Base-by-base conservation (phyloP, 2,113 vertebrate genomes). In the Labeo rohita region DNA sequence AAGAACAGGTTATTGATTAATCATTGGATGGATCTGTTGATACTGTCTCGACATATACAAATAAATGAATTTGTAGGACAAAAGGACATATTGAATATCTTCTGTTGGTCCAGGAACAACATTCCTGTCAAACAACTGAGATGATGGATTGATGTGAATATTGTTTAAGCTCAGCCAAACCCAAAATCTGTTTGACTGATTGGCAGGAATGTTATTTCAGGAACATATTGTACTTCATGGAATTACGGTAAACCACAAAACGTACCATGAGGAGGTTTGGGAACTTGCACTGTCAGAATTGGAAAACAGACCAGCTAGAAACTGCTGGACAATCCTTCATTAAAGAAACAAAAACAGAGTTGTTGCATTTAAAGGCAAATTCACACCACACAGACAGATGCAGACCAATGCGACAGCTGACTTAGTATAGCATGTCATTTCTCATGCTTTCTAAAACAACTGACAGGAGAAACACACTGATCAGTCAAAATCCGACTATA, bases 271-370 rank as follows among this genome's bases (percentile, higher is more conserved):
- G 59, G 97, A 95, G 7, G 96, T 95, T 2, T 95, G 90, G 0
- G 96, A 94, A 80, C 94, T 93, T 0, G 95, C 93, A 78, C 95
- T 91, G 4, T 95, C 93, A 0, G 95, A 95, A 92, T 94, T 97
- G 73, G 95, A 92, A 75, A 98, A 97, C 80, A 98, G 95, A 61
- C 95, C 96, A 0, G 96, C 95, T 87, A 99, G 96, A 90, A 98
- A 96, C 93, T 98, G 96, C 85, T 98, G 97, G 45, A 97, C 95
- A 66, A 98, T 97, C 68, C 97, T 98, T 90, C 80, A 86, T 61
- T 75, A 47, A 83, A 72, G 59, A 88, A 76, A 88, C 70, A 81
- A 23, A 88, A 36, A 86, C 15, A 79, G 47, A 45, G 73, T 9
- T 79, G 47, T 13, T 39, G 50, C 49, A 54, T 52, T 28, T 28